phyloP scores from a whole-genome alignment of 2,113 vertebrate genomes.

The Nycticebus coucang region DNA sequence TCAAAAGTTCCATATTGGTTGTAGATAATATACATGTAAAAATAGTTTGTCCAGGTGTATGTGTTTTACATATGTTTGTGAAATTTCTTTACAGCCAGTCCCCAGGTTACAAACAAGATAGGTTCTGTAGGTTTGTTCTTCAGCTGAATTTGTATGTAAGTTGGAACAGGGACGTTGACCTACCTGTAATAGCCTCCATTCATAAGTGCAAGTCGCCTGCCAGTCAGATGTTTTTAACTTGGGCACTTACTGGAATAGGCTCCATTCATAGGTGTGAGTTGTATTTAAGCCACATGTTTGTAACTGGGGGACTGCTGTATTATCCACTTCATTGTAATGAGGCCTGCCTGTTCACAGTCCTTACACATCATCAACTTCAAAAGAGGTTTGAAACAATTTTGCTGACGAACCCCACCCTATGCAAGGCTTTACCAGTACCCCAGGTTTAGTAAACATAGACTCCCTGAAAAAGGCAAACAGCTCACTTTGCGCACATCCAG shows the following conservation, averaged over 20 bases:
- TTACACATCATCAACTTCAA: not conserved
- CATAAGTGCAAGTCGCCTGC: no score
- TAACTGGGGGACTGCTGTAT: no score
- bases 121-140: no score
- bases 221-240: no score
- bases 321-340: not conserved
- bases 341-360: not conserved
- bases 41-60: not conserved
- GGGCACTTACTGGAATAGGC: no score
- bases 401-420: not conserved
- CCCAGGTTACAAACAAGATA: no score
- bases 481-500: not conserved
- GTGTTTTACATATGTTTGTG: not conserved
- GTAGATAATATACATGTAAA: not conserved
- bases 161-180: no score
- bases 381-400: constrained; percentile 9
- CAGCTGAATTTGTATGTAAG: no score
- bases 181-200: no score
- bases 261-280: no score
- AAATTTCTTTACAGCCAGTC: not conserved
- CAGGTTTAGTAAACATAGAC: not conserved
- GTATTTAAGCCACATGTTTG: no score
- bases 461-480: not conserved
- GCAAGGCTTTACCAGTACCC: not conserved
- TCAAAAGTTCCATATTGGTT: not conserved